Percentiles rank a stretch among this genome's conserved stretches.
Evolutionary conservation across 2,888 invertebrate genomes (phyloP).

Genomic region (Tenthredo distinguenda): DNA sequence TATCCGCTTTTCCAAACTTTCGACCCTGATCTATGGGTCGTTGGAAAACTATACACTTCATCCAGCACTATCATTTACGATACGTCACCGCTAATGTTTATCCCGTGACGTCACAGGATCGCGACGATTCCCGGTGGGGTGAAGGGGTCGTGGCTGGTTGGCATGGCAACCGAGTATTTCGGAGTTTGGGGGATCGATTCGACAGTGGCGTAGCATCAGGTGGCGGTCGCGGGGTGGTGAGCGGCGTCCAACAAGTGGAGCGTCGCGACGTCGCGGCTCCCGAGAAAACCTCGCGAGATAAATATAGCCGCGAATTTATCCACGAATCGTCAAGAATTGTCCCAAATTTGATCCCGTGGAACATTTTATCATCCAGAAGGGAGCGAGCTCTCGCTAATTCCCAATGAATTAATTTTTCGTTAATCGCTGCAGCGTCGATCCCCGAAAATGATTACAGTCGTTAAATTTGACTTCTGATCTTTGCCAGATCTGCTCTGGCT

Average conservation of each 20-base stretch:
- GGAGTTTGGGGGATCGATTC: conserved; percentile 75
- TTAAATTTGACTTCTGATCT: background rate
- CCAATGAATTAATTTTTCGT: background rate
- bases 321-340: background rate
- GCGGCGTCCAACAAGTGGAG: conserved; percentile 73
- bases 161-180: conserved; percentile 64
- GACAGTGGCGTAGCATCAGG: conserved; percentile 76
- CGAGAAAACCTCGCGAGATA: background rate
- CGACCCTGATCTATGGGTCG: background rate
- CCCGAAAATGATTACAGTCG: background rate
- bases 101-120: conserved; percentile 65
- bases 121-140: conserved; percentile 61
- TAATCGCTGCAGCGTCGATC: background rate
- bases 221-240: conserved; percentile 62
- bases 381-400: background rate
- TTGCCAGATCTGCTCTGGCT: background rate
- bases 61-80: conserved; percentile 46
- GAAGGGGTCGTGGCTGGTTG: conserved; percentile 66
- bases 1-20: background rate
- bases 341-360: background rate
- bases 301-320: background rate
- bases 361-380: background rate
- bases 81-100: conserved; percentile 64
- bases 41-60: background rate
- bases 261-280: conserved; percentile 7